Conservation (phyloP, 2,113 vertebrate genomes). For the Galbula dea region DNA sequence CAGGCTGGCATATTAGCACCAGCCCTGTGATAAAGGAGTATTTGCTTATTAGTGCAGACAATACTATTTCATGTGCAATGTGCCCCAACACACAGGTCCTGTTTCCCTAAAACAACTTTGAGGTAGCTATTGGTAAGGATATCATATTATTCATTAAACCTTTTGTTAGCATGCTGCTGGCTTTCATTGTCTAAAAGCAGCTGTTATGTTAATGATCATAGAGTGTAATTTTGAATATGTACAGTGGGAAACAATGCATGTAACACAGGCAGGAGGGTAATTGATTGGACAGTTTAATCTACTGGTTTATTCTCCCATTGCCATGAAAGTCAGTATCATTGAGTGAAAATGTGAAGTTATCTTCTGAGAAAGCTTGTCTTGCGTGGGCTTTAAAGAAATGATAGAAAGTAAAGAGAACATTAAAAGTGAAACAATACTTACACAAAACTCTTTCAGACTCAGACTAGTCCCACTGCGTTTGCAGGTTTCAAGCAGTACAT, state of each 20-base stretch:
- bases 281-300: constrained; percentile 1
- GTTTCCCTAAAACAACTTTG: background rate
- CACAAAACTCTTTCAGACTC: background rate
- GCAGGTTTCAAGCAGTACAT: background rate
- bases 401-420: background rate
- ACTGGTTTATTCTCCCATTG: background rate
- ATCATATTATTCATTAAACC: background rate
- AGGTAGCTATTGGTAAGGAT: background rate
- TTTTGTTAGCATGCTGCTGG: constrained; percentile 14
- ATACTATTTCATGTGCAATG: background rate
- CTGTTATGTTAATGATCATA: background rate
- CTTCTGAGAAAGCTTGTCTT: background rate
- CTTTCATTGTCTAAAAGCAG: constrained; percentile 13
- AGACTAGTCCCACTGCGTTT: background rate
- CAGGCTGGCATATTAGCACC: rapidly evolving
- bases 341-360: background rate
- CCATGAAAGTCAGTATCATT: background rate
- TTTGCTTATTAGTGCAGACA: background rate
- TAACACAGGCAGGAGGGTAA: constrained; percentile 11
- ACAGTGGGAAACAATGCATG: background rate
- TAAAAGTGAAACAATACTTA: background rate
- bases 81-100: background rate
- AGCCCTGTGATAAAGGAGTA: background rate
- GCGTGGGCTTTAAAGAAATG: background rate
- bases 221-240: background rate